These are phyloP conservation scores for Ormyrus thymus DNA, from an alignment of 2,888 invertebrate genomes.

Conservation along the genomic window DNA sequence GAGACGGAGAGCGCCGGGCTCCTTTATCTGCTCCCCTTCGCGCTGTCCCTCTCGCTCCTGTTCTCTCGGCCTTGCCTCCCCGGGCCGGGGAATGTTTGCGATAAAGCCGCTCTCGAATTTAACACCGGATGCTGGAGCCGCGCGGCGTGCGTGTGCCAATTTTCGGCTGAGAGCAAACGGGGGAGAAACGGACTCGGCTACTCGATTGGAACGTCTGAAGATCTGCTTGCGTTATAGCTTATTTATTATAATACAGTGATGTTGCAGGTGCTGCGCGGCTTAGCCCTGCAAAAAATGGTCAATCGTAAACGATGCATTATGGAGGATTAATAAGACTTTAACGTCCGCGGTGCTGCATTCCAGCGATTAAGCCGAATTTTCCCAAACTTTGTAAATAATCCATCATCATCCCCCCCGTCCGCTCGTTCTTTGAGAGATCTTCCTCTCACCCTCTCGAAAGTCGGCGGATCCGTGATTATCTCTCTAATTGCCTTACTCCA, in stretches of 20 bases:
- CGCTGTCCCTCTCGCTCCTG: conserved; percentile 19
- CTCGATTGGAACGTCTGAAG: background rate
- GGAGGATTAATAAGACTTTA: background rate
- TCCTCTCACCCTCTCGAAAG: conserved; percentile 5
- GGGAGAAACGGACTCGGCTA: background rate
- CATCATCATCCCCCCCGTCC: background rate
- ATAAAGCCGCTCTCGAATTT: too few species aligned
- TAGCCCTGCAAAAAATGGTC: too few species aligned
- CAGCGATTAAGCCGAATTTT: conserved; percentile 10
- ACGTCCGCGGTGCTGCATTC: background rate
- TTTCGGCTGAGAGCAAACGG: too few species aligned
- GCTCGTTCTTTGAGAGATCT: too few species aligned
- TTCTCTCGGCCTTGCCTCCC: background rate
- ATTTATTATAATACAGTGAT: conserved; percentile 3
- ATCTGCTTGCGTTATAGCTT: background rate
- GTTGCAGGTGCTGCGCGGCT: background rate
- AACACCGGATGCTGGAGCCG: too few species aligned
- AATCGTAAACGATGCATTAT: background rate
- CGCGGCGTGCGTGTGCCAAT: too few species aligned
- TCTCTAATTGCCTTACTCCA: conserved; percentile 4
- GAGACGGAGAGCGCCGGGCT: background rate
- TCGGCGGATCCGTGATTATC: conserved; percentile 11
- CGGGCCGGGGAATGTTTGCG: too few species aligned
- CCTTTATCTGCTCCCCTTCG: conserved; percentile 34
- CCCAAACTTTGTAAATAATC: conserved; percentile 25